Evolutionary conservation across 2,113 vertebrate genomes (phyloP).

Genomic region (Oryzias woworae): DNA sequence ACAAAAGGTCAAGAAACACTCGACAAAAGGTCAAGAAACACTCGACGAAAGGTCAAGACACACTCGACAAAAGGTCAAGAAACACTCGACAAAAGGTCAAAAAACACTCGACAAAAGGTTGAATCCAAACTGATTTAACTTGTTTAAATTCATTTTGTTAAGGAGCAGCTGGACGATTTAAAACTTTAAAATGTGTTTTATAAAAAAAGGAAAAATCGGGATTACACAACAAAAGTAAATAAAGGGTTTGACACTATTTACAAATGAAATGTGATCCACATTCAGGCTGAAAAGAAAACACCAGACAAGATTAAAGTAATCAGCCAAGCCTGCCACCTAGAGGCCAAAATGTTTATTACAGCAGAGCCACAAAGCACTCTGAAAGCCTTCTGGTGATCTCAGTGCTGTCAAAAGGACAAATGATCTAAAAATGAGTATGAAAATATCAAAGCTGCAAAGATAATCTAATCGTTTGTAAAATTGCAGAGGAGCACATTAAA

Average conservation of each 20-base stretch:
- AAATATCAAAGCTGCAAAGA: too few species aligned
- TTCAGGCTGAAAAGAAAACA: constrained; percentile 13
- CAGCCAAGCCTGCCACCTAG: constrained; percentile 53
- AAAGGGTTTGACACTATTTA: constrained; percentile 50
- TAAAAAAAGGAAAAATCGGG: constrained; percentile 32
- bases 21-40: too few species aligned
- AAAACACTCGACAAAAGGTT: not conserved
- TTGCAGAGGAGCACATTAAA: too few species aligned
- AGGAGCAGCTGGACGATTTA: constrained; percentile 22
- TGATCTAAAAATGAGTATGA: too few species aligned
- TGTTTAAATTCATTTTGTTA: constrained; percentile 30
- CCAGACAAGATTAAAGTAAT: not conserved
- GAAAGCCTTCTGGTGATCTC: too few species aligned
- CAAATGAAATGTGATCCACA: constrained; percentile 31
- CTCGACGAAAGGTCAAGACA: too few species aligned
- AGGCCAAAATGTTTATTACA: constrained; percentile 12
- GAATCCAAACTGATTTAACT: too few species aligned
- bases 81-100: too few species aligned
- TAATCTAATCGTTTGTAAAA: too few species aligned
- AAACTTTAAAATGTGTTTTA: constrained; percentile 35
- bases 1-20: not conserved
- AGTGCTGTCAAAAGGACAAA: too few species aligned
- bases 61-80: too few species aligned
- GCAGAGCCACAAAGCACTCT: too few species aligned
- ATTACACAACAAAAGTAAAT: constrained; percentile 43